Conservation (phyloP, 2,888 invertebrate genomes). For the Phania funesta region DNA sequence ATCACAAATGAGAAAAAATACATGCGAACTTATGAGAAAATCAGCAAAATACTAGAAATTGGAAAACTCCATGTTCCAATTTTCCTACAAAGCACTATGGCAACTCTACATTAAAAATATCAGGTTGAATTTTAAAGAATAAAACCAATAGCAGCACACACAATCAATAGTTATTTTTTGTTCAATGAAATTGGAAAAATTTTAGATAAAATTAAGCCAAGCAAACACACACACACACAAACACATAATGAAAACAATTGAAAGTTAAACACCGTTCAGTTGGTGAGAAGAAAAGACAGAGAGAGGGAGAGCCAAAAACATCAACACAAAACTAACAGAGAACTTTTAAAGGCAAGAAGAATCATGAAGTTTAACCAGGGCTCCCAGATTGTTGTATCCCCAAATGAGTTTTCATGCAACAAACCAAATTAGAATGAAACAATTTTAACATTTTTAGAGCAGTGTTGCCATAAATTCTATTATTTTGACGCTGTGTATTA, state of each 20-base stretch:
- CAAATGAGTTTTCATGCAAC: too few species aligned
- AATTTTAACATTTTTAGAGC: too few species aligned
- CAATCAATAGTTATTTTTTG: neutral
- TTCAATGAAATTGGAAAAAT: neutral
- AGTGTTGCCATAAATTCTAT: too few species aligned
- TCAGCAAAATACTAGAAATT: too few species aligned
- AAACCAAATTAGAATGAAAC: too few species aligned
- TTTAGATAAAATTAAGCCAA: constrained; percentile 19
- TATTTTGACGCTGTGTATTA: too few species aligned
- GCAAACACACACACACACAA: neutral
- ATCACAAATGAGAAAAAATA: too few species aligned
- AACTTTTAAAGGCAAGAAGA: constrained; percentile 22
- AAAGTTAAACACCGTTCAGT: constrained; percentile 26
- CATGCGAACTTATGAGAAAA: too few species aligned
- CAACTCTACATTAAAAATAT: neutral
- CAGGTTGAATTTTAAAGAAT: constrained; percentile 33
- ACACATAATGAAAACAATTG: constrained; percentile 5
- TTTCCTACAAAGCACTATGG: neutral
- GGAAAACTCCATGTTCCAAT: too few species aligned
- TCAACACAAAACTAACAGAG: neutral
- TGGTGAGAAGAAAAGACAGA: neutral
- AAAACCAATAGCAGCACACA: neutral
- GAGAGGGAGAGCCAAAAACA: neutral
- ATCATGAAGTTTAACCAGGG: constrained; percentile 45
- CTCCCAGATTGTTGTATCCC: too few species aligned